Base-by-base conservation (phyloP, 2,888 invertebrate species). In the Trissolcus brochymenae region DNA sequence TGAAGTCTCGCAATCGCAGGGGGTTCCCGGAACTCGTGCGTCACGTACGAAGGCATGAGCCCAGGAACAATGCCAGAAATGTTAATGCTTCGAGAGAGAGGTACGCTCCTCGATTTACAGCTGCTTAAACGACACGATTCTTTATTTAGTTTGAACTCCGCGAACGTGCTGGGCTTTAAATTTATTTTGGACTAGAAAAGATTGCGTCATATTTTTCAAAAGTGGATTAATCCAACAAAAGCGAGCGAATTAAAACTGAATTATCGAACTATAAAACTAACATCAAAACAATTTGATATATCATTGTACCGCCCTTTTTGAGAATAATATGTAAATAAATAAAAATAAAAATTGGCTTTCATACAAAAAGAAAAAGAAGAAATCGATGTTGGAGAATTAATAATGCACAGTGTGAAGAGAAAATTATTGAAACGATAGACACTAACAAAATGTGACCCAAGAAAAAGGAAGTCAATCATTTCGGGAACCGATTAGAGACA, bases 1-100 rank as follows among this genome's bases (percentile, higher is more conserved):
- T 29, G 55, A 64, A 75, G 75, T 75, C 75, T 75, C 68, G 75
- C 75, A 68, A 68, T 75, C 64, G 64, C 64, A 68, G 68, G 64
- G 56, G 75, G 35, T 75, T 75, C 75, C 75, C 75, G 75, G 75
- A 75, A 75, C 68, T 75, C 56, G 59, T 59, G 68, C 75, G 75
- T 75, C 60, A 73, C 73, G 62, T 70, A 64, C 54, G 25, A 2
- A 56, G 70, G 70, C 60, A 74, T 65, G 70, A 61, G 76, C 70
- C 71, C 19, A 71, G 76, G 71, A 76, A 66, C 71, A 71, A 71
- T 76, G 76, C 66, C 76, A 76, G 71, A 76, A 71, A 76, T 71
- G 76, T 61, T 71, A 56, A 59, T 60, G 70, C 70, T 56, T 59
- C 19, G 43, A 61, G 60, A 57, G 41, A 49, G 41, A 49, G 59